Base-by-base conservation (phyloP, 2,888 invertebrate genomes). In the Diadegma fenestrale region DNA sequence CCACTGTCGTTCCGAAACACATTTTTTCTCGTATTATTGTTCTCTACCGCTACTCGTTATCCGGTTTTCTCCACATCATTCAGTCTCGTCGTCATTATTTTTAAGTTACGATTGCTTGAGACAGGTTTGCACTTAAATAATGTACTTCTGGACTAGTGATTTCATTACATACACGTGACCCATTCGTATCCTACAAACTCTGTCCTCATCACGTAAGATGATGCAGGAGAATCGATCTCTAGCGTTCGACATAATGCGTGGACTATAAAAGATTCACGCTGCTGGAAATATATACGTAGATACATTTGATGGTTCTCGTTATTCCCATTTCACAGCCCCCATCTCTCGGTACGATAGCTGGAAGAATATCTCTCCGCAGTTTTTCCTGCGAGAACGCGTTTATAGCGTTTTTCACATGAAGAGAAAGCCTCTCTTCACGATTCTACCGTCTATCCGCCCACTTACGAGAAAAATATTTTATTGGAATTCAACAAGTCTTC, bases 281-380 rank as follows among this genome's bases (percentile, higher is more conserved):
- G 64, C 37, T 19, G 64, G 37, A 33, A 63, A 33, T 14, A 64
- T 37, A 33, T 37, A 64, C 37, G n/a, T 10, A 41, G 63, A 37
- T 69, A 79, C 17, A 33, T 61, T 14, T 30, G 22, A 63, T 33
- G 14, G 14, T 17, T 33, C 26, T 51, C 71, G 71, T 79, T 48
- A 79, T 51, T 61, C 71, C 22, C 41, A 33, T 22, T 72, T 72
- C 4, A 30, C 22, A 61, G 63, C 33, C n/a, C 33, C 14, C 30
- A 79, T 79, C 63, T 33, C 54, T 72, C 37, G 33, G n/a, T 33
- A n/a, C n/a, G 71, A 72, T 72, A 54, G 37, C 54, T 54, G 30
- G 71, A 54, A 54, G 33, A 54, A 64, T 64, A 64, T 64, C 64
- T 51, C 51, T 6, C 63, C 14, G 3, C n/a, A 37, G 37, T 64